phyloP scores from a whole-genome alignment of 2,888 invertebrate genomes.

The Ceraclea dissimilis region DNA sequence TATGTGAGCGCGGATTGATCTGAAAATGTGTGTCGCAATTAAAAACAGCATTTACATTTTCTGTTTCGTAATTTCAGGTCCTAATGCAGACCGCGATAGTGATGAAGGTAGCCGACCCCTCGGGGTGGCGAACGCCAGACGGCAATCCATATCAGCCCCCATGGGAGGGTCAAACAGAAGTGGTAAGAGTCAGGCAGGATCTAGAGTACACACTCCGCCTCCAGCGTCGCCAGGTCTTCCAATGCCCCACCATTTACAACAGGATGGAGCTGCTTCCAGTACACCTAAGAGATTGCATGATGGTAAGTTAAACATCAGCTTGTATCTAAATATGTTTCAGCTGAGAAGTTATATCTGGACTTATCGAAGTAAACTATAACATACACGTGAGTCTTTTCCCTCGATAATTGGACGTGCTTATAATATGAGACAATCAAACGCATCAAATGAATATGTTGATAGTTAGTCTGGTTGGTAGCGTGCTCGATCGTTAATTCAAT shows the following conservation, averaged over 20 bases:
- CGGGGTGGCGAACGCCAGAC: constrained; percentile 60
- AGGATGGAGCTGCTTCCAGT: constrained; percentile 76
- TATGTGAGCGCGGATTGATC: no score
- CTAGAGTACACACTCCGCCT: constrained; percentile 65
- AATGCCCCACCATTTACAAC: constrained; percentile 58
- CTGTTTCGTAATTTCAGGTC: constrained; percentile 44
- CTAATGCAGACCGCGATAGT: constrained; percentile 61
- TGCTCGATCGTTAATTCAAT: no score
- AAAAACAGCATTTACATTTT: no score
- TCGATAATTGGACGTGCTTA: no score
- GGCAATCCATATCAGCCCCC: constrained; percentile 68
- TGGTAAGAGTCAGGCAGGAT: constrained; percentile 37
- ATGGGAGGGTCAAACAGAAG: constrained; percentile 16
- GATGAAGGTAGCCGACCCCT: constrained; percentile 69
- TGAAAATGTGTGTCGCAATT: no score
- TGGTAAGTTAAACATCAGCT: constrained; percentile 35
- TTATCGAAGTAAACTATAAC: no score
- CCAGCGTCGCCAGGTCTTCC: constrained; percentile 60
- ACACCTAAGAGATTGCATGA: constrained; percentile 65
- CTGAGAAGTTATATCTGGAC: background rate
- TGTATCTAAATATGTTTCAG: background rate
- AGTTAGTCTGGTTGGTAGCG: no score
- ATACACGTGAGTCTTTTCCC: no score
- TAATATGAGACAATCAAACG: no score
- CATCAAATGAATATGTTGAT: no score